phyloP scores from a whole-genome alignment of 2,797 vertebrate species.

The Agapornis canus region DNA sequence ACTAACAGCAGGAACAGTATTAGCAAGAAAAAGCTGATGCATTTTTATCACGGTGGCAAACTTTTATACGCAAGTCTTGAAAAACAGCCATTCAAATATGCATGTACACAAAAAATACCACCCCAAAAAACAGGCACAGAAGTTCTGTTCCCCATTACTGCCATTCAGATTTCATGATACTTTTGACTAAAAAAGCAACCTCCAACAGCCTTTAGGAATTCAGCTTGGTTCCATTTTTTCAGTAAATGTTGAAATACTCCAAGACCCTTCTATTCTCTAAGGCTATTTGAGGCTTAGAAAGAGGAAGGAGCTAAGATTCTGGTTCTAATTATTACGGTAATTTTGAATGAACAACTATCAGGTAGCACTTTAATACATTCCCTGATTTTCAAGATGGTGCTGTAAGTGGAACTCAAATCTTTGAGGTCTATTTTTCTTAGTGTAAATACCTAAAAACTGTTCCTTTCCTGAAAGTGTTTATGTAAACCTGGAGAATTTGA shows the following conservation, averaged over 20 bases:
- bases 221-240: conserved; percentile 23
- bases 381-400: background rate
- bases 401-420: background rate
- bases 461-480: background rate
- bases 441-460: background rate
- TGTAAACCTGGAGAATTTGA: background rate
- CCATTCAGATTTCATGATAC: background rate
- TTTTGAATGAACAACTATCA: background rate
- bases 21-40: background rate
- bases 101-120: background rate
- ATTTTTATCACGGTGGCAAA: background rate
- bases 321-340: conserved; percentile 36
- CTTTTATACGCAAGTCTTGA: background rate
- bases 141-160: background rate
- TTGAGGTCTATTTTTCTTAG: background rate
- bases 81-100: background rate
- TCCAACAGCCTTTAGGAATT: background rate
- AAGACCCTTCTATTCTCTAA: background rate
- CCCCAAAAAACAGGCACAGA: background rate
- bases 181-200: background rate
- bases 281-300: conserved; percentile 2
- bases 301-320: background rate
- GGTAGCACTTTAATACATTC: background rate
- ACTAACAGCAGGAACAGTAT: background rate
- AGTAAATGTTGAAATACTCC: background rate